phyloP scores from a whole-genome alignment of 2,888 invertebrate genomes.

The Tromatobia lineatoria region DNA sequence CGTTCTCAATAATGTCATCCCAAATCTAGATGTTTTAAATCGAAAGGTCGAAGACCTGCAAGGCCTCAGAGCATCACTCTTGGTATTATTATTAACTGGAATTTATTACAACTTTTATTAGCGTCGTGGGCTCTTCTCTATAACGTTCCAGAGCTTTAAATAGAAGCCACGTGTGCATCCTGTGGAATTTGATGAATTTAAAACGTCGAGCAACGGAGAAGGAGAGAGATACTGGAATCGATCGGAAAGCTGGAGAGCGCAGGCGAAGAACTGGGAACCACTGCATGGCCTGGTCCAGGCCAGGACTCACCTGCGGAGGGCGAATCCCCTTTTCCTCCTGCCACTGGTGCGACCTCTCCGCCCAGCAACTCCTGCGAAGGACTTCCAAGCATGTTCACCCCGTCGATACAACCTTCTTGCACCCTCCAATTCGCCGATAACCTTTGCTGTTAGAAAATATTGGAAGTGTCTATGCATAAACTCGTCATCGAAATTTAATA shows the following conservation, averaged over 20 bases:
- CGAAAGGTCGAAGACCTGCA: constrained; percentile 61
- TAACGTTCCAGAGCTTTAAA: constrained; percentile 1
- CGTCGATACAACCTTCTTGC: constrained; percentile 3
- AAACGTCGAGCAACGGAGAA: constrained; percentile 7
- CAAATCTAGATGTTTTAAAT: constrained; percentile 50
- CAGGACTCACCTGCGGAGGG: constrained; percentile 75
- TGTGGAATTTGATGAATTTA: constrained; percentile 3
- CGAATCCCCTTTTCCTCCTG: constrained; percentile 72
- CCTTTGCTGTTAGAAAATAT: too few species aligned
- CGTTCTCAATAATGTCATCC: constrained; percentile 50
- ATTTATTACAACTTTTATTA: constrained; percentile 84
- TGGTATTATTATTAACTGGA: constrained; percentile 86
- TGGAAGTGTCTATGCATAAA: too few species aligned
- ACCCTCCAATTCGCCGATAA: constrained; percentile 32
- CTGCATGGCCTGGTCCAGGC: constrained; percentile 61
- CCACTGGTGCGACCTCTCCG: constrained; percentile 45
- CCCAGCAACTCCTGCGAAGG: constrained; percentile 63
- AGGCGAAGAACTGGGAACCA: constrained; percentile 70
- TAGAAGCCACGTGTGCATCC: neutral
- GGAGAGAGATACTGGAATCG: constrained; percentile 65
- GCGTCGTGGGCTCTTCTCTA: neutral
- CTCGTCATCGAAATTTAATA: too few species aligned
- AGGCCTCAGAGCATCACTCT: constrained; percentile 84
- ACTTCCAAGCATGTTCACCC: constrained; percentile 2
- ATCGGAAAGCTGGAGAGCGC: constrained; percentile 58